Base-by-base conservation (phyloP, 2,113 vertebrate species). In the Tyto alba region DNA sequence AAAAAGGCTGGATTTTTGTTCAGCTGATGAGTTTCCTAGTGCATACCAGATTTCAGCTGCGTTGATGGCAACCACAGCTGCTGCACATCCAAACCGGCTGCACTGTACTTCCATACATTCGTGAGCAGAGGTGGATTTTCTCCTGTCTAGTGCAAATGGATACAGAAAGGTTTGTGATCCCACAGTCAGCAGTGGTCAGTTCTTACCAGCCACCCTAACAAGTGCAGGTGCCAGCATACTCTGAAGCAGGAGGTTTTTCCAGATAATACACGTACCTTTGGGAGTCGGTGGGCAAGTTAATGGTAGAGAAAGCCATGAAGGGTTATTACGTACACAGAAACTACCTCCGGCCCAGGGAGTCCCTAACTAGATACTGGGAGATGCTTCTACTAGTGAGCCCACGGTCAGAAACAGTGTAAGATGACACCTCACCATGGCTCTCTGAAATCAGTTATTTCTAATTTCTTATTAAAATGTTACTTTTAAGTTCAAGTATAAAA, bases 101-200 rank as follows among this genome's bases (percentile, higher is more conserved):
- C 6, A 0, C 3, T 29, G 5, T 1, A 1, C 16, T 30, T 34
- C 11, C 11, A 12, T 7, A 2, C 2, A 13, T 11, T 12, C 4
- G 1, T 1, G 7, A 7, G 7, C 4, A 1, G 20, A 30, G 16
- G 7, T 4, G 20, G 17, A 1, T 8, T 50, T 23, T 66, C 36
- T n/a, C 7, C 26, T 47, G 17, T 18, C 45, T 41, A 6, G 4
- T 29, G 16, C 56, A 34, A 34, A 26, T 15, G 34, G 20, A 11
- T 63, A 7, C 16, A 4, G 13, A 7, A 10, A 16, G 11, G 6
- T 26, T 69, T 77, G 45, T 36, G 12, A 34, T 88, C 52, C 41
- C n/a, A 36, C 55, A n/a, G 17, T 36, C 22, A 6, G 13, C n/a
- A 17, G 8, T 4, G 23, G 11, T n/a, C 6, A 20, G 9, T 20